phyloP scores from a whole-genome alignment of 2,113 vertebrate species.

The human (Homo sapiens) region GRCh38 chr12:85259001-85259500 shows the following conservation, averaged over 20 bases:
- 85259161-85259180: conserved; percentile 21
- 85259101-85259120: conserved; percentile 76
- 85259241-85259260: conserved; percentile 41
- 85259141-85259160: conserved; percentile 67
- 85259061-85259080: conserved; percentile 77
- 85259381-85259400: conserved; percentile 69
- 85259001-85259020: conserved; percentile 71
- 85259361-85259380: conserved; percentile 76
- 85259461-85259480: conserved; percentile 44
- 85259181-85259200: conserved; percentile 41
- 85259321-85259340: conserved; percentile 74
- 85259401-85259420: conserved; percentile 65
- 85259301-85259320: conserved; percentile 54
- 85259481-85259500: conserved; percentile 55
- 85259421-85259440: conserved; percentile 57
- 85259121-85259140: conserved; percentile 51
- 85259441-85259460: conserved; percentile 42
- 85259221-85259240: not conserved
- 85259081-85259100: conserved; percentile 69
- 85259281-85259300: conserved; percentile 71
- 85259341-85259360: conserved; percentile 76
- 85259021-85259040: conserved; percentile 87
- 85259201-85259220: conserved; percentile 41
- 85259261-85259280: conserved; percentile 54
- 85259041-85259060: conserved; percentile 82